Evolutionary conservation across 2,888 invertebrate genomes (phyloP), one percentile per base, ranked within the genome.

Genomic region (Eucera pruinosa): DNA sequence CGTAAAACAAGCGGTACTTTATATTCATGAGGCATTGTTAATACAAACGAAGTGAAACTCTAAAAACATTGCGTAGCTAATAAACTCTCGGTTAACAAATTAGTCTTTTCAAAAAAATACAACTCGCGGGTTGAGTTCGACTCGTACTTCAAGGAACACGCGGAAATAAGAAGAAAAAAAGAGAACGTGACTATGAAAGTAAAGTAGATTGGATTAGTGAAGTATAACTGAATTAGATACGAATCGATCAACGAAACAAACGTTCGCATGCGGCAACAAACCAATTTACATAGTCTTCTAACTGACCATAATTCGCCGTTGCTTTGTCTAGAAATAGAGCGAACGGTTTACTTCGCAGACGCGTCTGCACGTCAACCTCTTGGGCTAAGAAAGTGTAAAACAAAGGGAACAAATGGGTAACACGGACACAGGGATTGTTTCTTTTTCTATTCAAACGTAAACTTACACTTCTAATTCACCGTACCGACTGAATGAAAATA

Each of bases 261-360:
- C 60, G 83, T 84, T 69, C 83, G 81, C 90, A 89, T 90, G 90
- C 90, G 85, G 82, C 82, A 86, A 87, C 86, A 89, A 89, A 87
- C 81, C 80, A 88, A 88, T 85, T 87, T 84, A 85, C 86, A 86
- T 78, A 87, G 82, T 85, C 81, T 86, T 81, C 87, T 78, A 89
- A 90, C 90, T 91, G 89, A 89, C 89, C 89, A 89, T 88, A 89
- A 86, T 90, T 87, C 89, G 88, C 78, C 88, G 90, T 86, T 89
- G 90, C 80, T 87, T 89, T 82, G 85, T 87, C 89, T 91, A 89
- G 87, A 89, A 88, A 89, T 87, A 87, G 83, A 90, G 85, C 74
- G 79, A 84, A 88, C 71, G 74, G 81, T 89, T 88, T 90, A 88
- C 83, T 66, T 81, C 73, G 52, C 70, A 71, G 75, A 77, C 78